phyloP scores from a whole-genome alignment of 2,888 invertebrate genomes.

The Tanaodytes sp. region DNA sequence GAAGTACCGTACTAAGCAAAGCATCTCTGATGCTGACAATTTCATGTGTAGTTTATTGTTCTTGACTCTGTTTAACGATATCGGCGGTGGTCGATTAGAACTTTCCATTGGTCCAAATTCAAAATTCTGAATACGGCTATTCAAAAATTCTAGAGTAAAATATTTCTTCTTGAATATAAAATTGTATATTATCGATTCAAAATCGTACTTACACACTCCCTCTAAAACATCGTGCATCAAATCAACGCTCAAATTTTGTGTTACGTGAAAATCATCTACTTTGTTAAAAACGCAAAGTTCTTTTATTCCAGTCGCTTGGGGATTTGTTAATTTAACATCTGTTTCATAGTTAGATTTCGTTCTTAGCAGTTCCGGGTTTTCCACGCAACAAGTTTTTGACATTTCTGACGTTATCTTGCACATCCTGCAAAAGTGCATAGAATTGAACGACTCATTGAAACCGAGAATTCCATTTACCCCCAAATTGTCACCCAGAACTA shows the following conservation, averaged over 20 bases:
- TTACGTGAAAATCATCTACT: neutral
- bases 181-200: neutral
- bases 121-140: conserved; percentile 18
- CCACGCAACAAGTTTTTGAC: neutral
- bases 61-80: conserved; percentile 3
- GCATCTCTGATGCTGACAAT: conserved; percentile 4
- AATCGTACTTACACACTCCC: conserved; percentile 22
- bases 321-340: neutral
- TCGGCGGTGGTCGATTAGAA: conserved; percentile 20
- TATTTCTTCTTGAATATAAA: conserved; percentile 22
- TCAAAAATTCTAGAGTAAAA: conserved; percentile 17
- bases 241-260: neutral
- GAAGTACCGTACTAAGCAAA: conserved; percentile 5
- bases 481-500: neutral
- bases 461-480: conserved; percentile 9
- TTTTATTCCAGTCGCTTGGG: neutral
- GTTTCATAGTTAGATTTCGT: conserved; percentile 6
- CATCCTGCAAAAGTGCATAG: neutral
- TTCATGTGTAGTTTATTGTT: neutral
- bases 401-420: neutral
- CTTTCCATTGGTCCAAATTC: conserved; percentile 19
- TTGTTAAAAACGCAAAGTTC: conserved; percentile 1
- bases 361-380: neutral
- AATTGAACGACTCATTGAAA: conserved; percentile 1
- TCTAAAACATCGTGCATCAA: conserved; percentile 8